phyloP scores from a whole-genome alignment of 1,140 invertebrate genomes.

The Himalopsyche phryganea region DNA sequence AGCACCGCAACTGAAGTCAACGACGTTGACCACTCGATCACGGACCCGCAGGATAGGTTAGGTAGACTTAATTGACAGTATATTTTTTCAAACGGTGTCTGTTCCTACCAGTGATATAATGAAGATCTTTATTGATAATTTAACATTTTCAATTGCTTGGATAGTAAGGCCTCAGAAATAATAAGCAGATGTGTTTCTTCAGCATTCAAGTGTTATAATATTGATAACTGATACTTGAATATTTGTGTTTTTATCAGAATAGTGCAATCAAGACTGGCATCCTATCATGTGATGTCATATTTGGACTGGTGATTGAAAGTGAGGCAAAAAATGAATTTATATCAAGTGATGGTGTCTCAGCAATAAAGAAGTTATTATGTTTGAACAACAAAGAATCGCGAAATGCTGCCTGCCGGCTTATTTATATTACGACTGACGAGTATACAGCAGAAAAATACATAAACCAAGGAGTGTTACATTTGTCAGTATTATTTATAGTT shows the following conservation, averaged over 20 bases:
- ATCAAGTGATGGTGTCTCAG: slow-evolving; percentile 32
- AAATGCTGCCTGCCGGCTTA: slow-evolving; percentile 39
- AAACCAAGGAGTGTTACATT: slow-evolving; percentile 43
- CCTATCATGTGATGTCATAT: slow-evolving; percentile 42
- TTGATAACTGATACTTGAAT: no score
- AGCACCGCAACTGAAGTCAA: no score
- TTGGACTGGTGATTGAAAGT: slow-evolving; percentile 44
- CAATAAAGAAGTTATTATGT: neutral
- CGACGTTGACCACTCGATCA: no score
- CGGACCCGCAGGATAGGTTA: no score
- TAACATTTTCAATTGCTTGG: no score
- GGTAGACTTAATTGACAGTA: no score
- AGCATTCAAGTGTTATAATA: no score
- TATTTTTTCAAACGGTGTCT: no score
- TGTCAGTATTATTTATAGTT: slow-evolving; percentile 35
- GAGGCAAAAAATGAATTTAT: slow-evolving; percentile 41
- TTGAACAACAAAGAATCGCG: neutral
- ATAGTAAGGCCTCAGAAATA: no score
- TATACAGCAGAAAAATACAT: slow-evolving; percentile 42
- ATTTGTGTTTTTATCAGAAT: slow-evolving; percentile 34
- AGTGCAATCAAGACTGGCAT: slow-evolving; percentile 43
- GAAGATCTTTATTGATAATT: no score
- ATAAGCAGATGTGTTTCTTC: no score
- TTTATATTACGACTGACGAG: slow-evolving; percentile 41
- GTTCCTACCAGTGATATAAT: no score